Evolutionary conservation across 1,140 invertebrate genomes (phyloP).

Genomic region (Drosophila pruinosa): DNA sequence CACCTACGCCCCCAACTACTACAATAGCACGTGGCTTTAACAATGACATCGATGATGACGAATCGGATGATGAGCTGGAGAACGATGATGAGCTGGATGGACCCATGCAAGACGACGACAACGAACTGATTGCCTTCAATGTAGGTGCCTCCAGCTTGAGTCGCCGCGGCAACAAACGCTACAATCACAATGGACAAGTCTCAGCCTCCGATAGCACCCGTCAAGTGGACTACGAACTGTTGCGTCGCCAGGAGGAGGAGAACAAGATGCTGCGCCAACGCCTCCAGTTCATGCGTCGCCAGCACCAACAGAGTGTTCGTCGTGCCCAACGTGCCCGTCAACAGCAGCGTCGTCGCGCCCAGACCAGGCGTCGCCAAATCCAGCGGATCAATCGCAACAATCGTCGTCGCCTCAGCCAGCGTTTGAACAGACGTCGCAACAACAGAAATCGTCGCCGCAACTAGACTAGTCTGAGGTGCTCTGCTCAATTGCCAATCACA

Average conservation of each 20-base stretch:
- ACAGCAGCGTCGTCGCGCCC: neutral
- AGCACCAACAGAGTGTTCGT: neutral
- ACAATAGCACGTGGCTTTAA: neutral
- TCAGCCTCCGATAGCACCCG: neutral
- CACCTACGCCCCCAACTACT: neutral
- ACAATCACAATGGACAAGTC: neutral
- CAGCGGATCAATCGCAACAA: neutral
- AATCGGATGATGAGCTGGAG: neutral
- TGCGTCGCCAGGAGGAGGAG: constrained; percentile 50
- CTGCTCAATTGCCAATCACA: neutral
- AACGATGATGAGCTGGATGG: constrained; percentile 2
- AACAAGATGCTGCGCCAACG: constrained; percentile 30
- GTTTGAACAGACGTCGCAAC: constrained; percentile 7
- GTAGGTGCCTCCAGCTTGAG: neutral
- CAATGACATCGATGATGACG: constrained; percentile 4
- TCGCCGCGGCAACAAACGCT: neutral
- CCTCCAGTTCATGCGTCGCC: neutral
- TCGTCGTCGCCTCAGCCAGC: constrained; percentile 10
- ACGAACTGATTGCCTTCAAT: neutral
- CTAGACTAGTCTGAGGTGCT: too few species aligned
- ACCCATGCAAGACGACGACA: neutral
- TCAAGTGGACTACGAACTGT: constrained; percentile 40
- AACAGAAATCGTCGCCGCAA: constrained; percentile 42
- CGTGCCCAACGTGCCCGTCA: neutral
- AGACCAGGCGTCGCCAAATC: neutral